Evolutionary conservation across 2,113 vertebrate species (phyloP), one percentile per base, ranked within the genome.

Genomic region (Ammodytes dubius): DNA sequence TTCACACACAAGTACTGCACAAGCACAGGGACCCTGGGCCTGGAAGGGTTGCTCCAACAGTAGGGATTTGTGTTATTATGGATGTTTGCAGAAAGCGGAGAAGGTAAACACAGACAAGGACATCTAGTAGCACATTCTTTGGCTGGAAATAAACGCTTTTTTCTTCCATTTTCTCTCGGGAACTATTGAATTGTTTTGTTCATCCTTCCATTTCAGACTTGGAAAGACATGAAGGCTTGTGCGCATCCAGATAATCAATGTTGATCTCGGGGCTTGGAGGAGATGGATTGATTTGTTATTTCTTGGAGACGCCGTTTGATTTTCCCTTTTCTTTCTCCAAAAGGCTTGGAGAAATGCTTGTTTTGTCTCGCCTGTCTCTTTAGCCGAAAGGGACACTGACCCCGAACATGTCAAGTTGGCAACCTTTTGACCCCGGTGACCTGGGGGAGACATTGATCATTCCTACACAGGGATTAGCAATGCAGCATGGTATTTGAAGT

Each of bases 291-390:
- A 90, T 93, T 90, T 90, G 88, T 89, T 90, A 74, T 78, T 77
- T 87, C 76, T 85, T 66, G 12, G 66, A 66, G 74, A 83, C 15
- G 54, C 45, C 0, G 77, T 74, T 71, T 70, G 69, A 69, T 85
- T 81, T 88, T 67, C 58, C 50, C n/a, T 49, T n/a, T 63, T 58
- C 65, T 70, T 56, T 14, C 37, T 39, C 76, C 64, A 66, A 68
- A 27, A 74, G 70, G 49, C 19, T 2, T 52, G 68, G 63, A 63
- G 47, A 77, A 74, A 83, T 40, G 72, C 58, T 82, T 93, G 87
- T 89, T 92, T 89, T 87, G 83, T 92, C 90, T 93, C 35, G 39
- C 13, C 59, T 86, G 85, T 87, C 87, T 87, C 72, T 83, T 77
- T 61, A 65, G 60, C 81, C 84, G 76, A 83, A 76, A 83, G 77